Conservation (phyloP, 1,140 invertebrate genomes). For the Drosophila pseudoananassae region DNA sequence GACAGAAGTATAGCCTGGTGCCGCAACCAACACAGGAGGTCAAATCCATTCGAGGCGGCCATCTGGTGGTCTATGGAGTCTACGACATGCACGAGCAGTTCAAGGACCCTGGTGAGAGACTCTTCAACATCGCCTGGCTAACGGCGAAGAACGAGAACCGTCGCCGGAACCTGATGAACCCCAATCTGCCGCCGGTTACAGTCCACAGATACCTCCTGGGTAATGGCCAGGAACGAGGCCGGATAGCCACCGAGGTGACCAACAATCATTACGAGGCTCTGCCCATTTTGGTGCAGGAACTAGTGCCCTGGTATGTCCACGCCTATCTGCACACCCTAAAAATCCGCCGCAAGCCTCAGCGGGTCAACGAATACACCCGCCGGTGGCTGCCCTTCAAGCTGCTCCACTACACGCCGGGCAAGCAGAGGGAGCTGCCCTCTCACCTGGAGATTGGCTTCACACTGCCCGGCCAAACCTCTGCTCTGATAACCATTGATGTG, state of each 20-base stretch:
- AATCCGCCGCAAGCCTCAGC: constrained; percentile 70
- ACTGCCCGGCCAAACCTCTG: constrained; percentile 91
- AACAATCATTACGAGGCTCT: constrained; percentile 90
- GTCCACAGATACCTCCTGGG: constrained; percentile 93
- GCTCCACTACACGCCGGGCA: constrained; percentile 91
- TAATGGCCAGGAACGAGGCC: constrained; percentile 94
- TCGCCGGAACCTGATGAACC: constrained; percentile 84
- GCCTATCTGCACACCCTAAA: constrained; percentile 95
- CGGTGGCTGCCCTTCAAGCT: constrained; percentile 86
- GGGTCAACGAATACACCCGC: constrained; percentile 53
- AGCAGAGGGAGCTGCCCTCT: constrained; percentile 92
- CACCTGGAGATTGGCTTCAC: constrained; percentile 94
- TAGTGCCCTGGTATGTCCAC: constrained; percentile 97
- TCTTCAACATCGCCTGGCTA: constrained; percentile 88
- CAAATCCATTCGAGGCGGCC: constrained; percentile 88
- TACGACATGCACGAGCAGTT: constrained; percentile 86
- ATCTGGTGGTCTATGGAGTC: constrained; percentile 87
- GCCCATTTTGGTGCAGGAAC: constrained; percentile 90
- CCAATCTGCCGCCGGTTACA: constrained; percentile 87
- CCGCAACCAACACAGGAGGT: constrained; percentile 86
- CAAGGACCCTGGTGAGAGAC: constrained; percentile 79
- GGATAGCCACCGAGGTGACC: constrained; percentile 91
- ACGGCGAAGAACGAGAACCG: constrained; percentile 72
- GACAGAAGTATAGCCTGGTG: constrained; percentile 82
- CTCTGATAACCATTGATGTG: constrained; percentile 94